Percentiles rank a stretch among this genome's conserved stretches.
Evolutionary conservation across 2,797 vertebrate genomes (phyloP).

Genomic region (Cyclopterus lumpus): DNA sequence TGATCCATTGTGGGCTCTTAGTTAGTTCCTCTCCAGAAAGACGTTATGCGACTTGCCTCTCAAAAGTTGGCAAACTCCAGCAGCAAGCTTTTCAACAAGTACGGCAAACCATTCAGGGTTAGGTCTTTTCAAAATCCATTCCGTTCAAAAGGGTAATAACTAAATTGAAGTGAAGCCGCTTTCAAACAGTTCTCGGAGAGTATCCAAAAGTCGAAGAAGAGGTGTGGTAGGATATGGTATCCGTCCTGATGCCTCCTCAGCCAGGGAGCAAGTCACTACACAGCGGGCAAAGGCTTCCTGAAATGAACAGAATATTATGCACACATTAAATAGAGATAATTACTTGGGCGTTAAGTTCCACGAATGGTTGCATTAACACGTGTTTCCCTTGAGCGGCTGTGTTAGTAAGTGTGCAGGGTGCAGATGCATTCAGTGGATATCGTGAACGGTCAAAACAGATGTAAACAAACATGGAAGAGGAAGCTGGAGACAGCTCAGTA

Average conservation of each 20-base stretch:
- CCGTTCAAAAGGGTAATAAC: slow-evolving; percentile 37
- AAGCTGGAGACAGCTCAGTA: neutral
- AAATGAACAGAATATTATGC: slow-evolving; percentile 30
- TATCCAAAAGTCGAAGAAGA: slow-evolving; percentile 53
- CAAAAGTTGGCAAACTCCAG: slow-evolving; percentile 54
- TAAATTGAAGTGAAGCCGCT: slow-evolving; percentile 21
- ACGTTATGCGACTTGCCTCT: slow-evolving; percentile 21
- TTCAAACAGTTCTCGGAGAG: slow-evolving; percentile 36
- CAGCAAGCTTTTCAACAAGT: slow-evolving; percentile 4
- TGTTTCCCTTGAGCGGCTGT: slow-evolving; percentile 35
- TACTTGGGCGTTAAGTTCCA: slow-evolving; percentile 3
- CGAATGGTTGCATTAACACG: slow-evolving; percentile 51
- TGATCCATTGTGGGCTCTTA: slow-evolving; percentile 81
- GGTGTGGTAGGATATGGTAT: slow-evolving; percentile 71
- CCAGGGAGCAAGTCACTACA: slow-evolving; percentile 27
- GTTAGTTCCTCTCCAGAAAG: slow-evolving; percentile 38
- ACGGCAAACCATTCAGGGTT: slow-evolving; percentile 53
- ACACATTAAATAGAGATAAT: slow-evolving; percentile 1
- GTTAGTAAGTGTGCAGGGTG: slow-evolving; percentile 15
- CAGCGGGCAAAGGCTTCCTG: slow-evolving; percentile 34
- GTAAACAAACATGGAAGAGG: slow-evolving; percentile 50
- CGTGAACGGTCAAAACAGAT: slow-evolving; percentile 14
- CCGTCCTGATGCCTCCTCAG: slow-evolving; percentile 56
- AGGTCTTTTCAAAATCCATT: slow-evolving; percentile 79
- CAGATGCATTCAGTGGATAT: neutral